These are phyloP conservation scores for Sphaerophoria rueppellii DNA, from an alignment of 2,888 invertebrate species.

Conservation along the genomic window DNA sequence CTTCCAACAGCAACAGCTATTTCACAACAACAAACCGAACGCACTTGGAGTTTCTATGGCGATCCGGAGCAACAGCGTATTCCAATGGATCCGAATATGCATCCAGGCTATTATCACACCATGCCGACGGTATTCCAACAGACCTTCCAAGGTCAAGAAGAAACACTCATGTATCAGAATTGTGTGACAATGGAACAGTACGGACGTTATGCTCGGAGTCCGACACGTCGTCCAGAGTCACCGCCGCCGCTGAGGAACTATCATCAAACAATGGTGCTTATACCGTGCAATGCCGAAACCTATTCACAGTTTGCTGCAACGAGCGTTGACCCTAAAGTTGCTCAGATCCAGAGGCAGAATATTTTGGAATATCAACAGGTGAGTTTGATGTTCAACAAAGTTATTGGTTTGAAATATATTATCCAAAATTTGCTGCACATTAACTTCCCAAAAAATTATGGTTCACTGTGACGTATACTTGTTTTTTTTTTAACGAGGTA, in stretches of 20 bases:
- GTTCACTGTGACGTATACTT: too few species aligned
- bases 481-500: too few species aligned
- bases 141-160: slow-evolving; percentile 80
- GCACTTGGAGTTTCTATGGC: slow-evolving; percentile 81
- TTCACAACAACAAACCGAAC: slow-evolving; percentile 80
- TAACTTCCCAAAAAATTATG: too few species aligned
- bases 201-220: slow-evolving; percentile 82
- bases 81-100: slow-evolving; percentile 78
- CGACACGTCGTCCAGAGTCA: slow-evolving; percentile 85
- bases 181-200: slow-evolving; percentile 80
- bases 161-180: slow-evolving; percentile 81
- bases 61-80: slow-evolving; percentile 79
- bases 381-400: too few species aligned
- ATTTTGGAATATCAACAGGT: slow-evolving; percentile 82
- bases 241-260: slow-evolving; percentile 88
- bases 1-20: slow-evolving; percentile 77
- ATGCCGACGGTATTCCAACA: slow-evolving; percentile 81
- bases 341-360: slow-evolving; percentile 81
- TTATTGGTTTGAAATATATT: too few species aligned
- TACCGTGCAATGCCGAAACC: slow-evolving; percentile 85
- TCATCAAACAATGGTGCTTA: slow-evolving; percentile 87
- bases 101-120: slow-evolving; percentile 80
- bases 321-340: slow-evolving; percentile 79
- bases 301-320: slow-evolving; percentile 81
- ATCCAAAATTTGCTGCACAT: too few species aligned